A percentile compares a stretch with the other conserved stretches of the same genome.
Evolutionary conservation across 2,888 invertebrate species (phyloP).

Genomic region (Sminthurinus aureus): DNA sequence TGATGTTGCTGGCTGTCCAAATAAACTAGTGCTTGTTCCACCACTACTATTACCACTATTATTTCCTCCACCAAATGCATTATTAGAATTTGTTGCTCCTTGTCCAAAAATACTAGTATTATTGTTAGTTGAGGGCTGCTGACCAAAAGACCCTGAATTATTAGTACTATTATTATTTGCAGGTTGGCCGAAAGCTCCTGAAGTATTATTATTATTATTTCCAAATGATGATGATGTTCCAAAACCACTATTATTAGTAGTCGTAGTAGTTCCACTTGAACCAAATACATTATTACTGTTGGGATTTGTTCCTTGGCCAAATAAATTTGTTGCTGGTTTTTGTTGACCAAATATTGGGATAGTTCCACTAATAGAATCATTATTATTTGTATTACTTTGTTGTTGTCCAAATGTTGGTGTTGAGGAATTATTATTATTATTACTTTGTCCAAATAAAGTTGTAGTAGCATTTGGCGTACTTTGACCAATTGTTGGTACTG

Average conservation of each 20-base stretch:
- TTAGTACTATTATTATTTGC: neutral
- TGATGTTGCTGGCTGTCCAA: neutral
- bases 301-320: neutral
- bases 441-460: constrained; percentile 7
- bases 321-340: neutral
- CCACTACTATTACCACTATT: neutral
- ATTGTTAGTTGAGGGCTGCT: too few species aligned
- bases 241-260: neutral
- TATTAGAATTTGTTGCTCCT: neutral
- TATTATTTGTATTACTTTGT: neutral
- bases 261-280: neutral
- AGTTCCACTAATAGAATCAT: neutral
- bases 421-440: neutral
- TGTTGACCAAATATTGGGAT: neutral
- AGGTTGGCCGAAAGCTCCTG: neutral
- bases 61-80: neutral
- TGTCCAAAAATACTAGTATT: too few species aligned
- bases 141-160: too few species aligned
- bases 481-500: constrained; percentile 26
- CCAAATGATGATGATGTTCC: neutral
- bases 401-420: neutral
- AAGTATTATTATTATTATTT: neutral
- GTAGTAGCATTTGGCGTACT: neutral
- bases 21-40: neutral
- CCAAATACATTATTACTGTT: neutral